phyloP scores from a whole-genome alignment of 2,888 invertebrate genomes.

The Oscheius sp. region DNA sequence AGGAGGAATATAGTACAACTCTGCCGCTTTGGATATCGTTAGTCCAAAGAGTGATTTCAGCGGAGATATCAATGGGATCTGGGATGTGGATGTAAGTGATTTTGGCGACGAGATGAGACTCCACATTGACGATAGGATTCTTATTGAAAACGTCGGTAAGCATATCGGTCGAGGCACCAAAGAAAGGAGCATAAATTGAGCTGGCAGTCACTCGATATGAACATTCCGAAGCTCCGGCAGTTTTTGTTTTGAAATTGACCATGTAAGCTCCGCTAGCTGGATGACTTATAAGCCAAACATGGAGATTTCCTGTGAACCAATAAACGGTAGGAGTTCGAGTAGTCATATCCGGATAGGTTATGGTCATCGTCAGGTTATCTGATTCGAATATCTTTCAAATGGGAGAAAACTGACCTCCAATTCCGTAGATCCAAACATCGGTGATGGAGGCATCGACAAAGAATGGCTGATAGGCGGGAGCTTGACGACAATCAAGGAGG shows the following conservation, averaged over 20 bases:
- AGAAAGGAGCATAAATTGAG: conserved; percentile 37
- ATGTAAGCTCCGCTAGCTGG: conserved; percentile 44
- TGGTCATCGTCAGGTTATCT: conserved; percentile 35
- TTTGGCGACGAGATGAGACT: conserved; percentile 53
- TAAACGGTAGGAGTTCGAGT: conserved; percentile 1
- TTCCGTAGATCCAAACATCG: conserved; percentile 40
- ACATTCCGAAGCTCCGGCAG: conserved; percentile 41
- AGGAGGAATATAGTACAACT: conserved; percentile 55
- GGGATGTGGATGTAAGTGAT: conserved; percentile 44
- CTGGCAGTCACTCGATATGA: conserved; percentile 52
- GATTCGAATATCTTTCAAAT: neutral
- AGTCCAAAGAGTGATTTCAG: conserved; percentile 42
- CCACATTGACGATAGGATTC: conserved; percentile 45
- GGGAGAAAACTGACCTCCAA: conserved; percentile 36
- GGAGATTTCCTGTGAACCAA: conserved; percentile 40
- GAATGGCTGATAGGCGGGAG: conserved; percentile 52
- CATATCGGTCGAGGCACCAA: conserved; percentile 44
- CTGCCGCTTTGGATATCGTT: conserved; percentile 37
- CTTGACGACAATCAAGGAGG: conserved; percentile 55
- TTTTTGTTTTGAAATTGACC: conserved; percentile 37
- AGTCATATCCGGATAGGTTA: conserved; percentile 39
- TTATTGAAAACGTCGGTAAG: conserved; percentile 42
- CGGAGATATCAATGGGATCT: conserved; percentile 41
- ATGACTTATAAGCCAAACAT: conserved; percentile 39
- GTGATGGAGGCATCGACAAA: conserved; percentile 54